A percentile compares a stretch with the other conserved stretches of the same genome.
Evolutionary conservation across 2,888 invertebrate genomes (phyloP).

Genomic region (Drosophila mercatorum): DNA sequence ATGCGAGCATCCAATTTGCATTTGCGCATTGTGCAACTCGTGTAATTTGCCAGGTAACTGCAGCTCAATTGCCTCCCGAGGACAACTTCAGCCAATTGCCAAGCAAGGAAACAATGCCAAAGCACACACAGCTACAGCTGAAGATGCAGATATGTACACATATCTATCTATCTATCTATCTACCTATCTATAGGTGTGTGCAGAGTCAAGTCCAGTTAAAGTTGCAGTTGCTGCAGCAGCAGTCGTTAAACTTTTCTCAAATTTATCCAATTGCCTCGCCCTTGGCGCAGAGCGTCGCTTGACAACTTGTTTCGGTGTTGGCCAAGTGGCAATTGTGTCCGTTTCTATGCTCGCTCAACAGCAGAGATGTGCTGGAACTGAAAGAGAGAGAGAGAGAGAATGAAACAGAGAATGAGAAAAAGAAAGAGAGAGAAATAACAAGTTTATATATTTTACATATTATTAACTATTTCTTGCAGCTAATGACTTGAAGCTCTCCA

Average conservation of each 20-base stretch:
- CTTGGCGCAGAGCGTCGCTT: constrained; percentile 1
- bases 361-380: not conserved
- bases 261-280: constrained; percentile 28
- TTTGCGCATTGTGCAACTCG: constrained; percentile 33
- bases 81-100: constrained; percentile 36
- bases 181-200: not conserved
- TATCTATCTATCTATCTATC: no score
- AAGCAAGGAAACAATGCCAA: constrained; percentile 10
- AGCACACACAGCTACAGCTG: not conserved
- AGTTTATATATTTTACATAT: no score
- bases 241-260: constrained; percentile 39
- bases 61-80: constrained; percentile 13
- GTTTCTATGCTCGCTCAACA: not conserved
- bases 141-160: not conserved
- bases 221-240: constrained; percentile 10
- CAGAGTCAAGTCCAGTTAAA: constrained; percentile 1
- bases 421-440: not conserved
- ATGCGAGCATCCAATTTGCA: constrained; percentile 57
- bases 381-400: not conserved
- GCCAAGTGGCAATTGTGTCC: constrained; percentile 38
- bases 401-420: not conserved
- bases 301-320: constrained; percentile 37
- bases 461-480: no score
- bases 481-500: no score
- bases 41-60: constrained; percentile 38